Evolutionary conservation across 2,888 invertebrate genomes (phyloP), one percentile per base, ranked within the genome.

Genomic region (Rotaria socialis): DNA sequence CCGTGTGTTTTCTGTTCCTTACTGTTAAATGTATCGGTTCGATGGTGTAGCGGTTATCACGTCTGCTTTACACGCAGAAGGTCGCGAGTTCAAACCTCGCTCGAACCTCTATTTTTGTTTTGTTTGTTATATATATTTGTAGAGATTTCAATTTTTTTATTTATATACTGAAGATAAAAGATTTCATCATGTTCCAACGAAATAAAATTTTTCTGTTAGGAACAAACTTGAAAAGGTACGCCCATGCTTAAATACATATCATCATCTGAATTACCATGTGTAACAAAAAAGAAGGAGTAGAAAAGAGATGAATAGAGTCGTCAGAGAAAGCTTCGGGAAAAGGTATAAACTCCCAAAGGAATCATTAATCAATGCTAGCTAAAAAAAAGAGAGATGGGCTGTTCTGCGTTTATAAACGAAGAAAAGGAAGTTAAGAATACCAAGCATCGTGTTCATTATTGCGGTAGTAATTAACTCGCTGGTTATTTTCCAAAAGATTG

Each of bases 1-100:
- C 0, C 22, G 10, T 22, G 2, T 22, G 2, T 55, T 7, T 22
- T 10, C 0, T 52, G 14, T 52, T 52, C 14, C 50, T 3, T 52
- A 52, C 0, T 8, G 14, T 14, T 16, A 11, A 52, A 14, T 14
- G 14, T 22, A 22, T 84, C n/a, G 85, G 74, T 85, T 85, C 85
- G 85, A 85, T 85, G 85, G 85, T 85, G 85, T 85, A 85, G 85
- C 74, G 85, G 85, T 85, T 85, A 85, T 85, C 85, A 85, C 85
- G 74, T 85, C 85, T 85, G 85, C 85, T 85, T 85, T 85, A 85
- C 85, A 85, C 85, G 85, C 85, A 85, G 85, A 85, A 85, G 85
- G 85, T 85, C 85, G 85, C 85, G 85, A 85, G 85, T 85, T 85
- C 85, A 74, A 85, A 74, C 85, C 85, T 85, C 85, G 85, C 85